Base-by-base conservation (phyloP, 1,140 invertebrate genomes). In the Dinothrombium tinctorium region DNA sequence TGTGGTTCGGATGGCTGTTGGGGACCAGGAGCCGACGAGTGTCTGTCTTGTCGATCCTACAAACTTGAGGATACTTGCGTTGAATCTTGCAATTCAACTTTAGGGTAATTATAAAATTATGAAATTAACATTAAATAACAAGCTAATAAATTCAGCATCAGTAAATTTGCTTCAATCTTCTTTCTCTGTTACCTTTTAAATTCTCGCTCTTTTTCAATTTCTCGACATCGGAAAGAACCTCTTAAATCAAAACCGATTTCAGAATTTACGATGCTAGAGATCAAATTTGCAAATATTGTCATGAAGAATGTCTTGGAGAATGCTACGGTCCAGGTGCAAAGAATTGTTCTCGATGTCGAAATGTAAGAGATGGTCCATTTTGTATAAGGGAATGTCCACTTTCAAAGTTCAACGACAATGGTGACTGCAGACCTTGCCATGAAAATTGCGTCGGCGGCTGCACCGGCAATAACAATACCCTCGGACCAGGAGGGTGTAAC, bases 1-100 rank as follows among this genome's bases (percentile, higher is more conserved):
- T 94, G 87, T 56, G 78, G 74, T 3, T 53, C 60, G 0, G 74
- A 84, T 48, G 89, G 89, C 11, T 95, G 90, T 58, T 95, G 87
- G 89, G 86, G 84, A 6, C 65, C 73, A n/a, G 81, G 80, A 25
- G 65, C 77, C 0, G 69, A 77, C 47, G 78, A 89, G 53, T 95
- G 89, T 60, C 61, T 95, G 1, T 73, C 73, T 17, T 96, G 89
- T 60, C 69, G 69, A 40, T 76, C 83, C 51, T 89, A 72, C 56
- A 69, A 70, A 40, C 66, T 76, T 12, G 73, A 69, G 12, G 69
- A 71, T 49, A 74, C 65, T 14, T 94, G 86, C 53, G 61, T 90
- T 2, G 67, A 73, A 48, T 72, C 74, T 50, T 92, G 84, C 57
- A 54, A 59, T 41, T 29, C 47, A n/a, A 42, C 52, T 9, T 41